phyloP scores from a whole-genome alignment of 2,113 vertebrate genomes.

The Gymnogyps californianus region DNA sequence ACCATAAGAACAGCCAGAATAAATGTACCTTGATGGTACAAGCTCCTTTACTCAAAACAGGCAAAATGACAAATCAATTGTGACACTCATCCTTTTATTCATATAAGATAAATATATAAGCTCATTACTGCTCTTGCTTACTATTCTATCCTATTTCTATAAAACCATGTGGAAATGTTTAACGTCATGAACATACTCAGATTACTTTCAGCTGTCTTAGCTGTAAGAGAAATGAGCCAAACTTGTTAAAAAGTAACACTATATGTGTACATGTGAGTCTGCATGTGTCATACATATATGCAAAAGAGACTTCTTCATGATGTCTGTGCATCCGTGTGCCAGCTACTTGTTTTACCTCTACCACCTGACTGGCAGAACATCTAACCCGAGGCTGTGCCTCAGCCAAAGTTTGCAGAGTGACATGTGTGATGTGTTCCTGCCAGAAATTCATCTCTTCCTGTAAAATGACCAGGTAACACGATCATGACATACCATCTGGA shows the following conservation, averaged over 20 bases:
- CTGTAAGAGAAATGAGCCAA: neutral
- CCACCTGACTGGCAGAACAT: neutral
- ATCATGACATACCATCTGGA: neutral
- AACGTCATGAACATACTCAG: slow-evolving; percentile 1
- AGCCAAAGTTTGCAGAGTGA: neutral
- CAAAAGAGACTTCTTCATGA: neutral
- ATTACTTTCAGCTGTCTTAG: slow-evolving; percentile 20
- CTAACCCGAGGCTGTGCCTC: neutral
- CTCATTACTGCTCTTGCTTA: slow-evolving; percentile 46
- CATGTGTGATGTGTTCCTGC: neutral
- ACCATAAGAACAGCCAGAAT: neutral
- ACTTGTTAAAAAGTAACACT: neutral
- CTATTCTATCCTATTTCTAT: slow-evolving; percentile 24
- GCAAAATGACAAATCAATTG: neutral
- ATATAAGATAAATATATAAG: slow-evolving; percentile 49
- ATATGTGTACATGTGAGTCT: neutral
- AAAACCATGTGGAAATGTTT: slow-evolving; percentile 43
- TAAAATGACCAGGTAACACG: neutral
- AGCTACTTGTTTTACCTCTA: neutral
- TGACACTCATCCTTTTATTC: slow-evolving; percentile 50
- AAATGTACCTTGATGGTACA: neutral
- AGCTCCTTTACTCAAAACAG: neutral
- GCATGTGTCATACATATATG: neutral
- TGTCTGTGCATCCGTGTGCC: neutral
- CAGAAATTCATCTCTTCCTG: neutral